phyloP scores from a whole-genome alignment of 2,888 invertebrate species.

The Saturnia pavonia region DNA sequence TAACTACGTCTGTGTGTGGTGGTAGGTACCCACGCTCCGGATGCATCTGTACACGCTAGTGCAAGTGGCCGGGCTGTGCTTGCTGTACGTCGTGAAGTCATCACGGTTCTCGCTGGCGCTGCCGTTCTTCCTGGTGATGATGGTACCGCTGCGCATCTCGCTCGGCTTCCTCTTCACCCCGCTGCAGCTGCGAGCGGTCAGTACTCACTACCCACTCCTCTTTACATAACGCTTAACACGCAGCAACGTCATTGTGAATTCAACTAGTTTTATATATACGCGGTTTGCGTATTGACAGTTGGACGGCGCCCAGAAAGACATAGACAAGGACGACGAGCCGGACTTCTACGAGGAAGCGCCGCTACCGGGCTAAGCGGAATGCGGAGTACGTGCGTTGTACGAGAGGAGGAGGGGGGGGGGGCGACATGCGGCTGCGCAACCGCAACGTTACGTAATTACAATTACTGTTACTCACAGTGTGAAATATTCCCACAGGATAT shows the following conservation, averaged over 20 bases:
- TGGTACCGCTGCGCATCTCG: slow-evolving; percentile 92
- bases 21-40: slow-evolving; percentile 91
- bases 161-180: slow-evolving; percentile 88
- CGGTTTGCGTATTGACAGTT: slow-evolving; percentile 77
- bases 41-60: slow-evolving; percentile 96
- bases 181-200: slow-evolving; percentile 92
- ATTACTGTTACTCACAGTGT: neutral
- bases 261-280: slow-evolving; percentile 22
- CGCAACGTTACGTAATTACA: neutral
- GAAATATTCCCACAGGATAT: neutral
- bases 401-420: neutral
- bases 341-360: slow-evolving; percentile 97
- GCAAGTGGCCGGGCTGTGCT: slow-evolving; percentile 89
- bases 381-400: neutral
- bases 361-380: slow-evolving; percentile 84
- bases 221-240: neutral
- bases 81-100: slow-evolving; percentile 95
- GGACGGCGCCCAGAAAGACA: slow-evolving; percentile 93
- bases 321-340: slow-evolving; percentile 92
- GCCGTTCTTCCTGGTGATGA: slow-evolving; percentile 95
- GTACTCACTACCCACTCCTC: slow-evolving; percentile 20
- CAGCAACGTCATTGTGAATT: slow-evolving; percentile 4
- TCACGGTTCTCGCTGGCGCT: slow-evolving; percentile 94
- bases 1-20: too few species aligned
- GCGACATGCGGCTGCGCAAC: neutral